Conservation (phyloP, 2,888 invertebrate genomes). For the Pachymerium ferrugineum region DNA sequence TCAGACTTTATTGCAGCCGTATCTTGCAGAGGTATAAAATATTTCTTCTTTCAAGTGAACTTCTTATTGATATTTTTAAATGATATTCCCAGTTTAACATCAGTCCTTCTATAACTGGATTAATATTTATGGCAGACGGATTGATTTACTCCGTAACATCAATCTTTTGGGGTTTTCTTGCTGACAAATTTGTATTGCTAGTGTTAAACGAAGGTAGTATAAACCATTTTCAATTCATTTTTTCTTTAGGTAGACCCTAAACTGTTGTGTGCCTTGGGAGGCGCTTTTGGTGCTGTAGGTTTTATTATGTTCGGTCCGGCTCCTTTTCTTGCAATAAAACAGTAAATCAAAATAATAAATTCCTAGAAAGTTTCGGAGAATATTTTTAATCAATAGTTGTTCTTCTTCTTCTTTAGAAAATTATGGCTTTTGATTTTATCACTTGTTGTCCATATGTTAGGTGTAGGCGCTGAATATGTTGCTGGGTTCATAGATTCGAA, state of each 20-base stretch:
- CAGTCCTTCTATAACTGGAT: conserved; percentile 63
- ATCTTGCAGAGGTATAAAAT: too few relatives aligned
- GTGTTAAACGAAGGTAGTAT: not conserved
- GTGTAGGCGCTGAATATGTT: conserved; percentile 75
- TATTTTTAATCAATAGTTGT: not conserved
- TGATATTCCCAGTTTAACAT: conserved; percentile 10
- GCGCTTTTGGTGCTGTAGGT: conserved; percentile 60
- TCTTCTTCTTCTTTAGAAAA: not conserved
- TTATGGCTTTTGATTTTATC: not conserved
- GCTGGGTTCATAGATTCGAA: conserved; percentile 80
- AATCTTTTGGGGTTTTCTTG: conserved; percentile 72
- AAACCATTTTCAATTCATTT: not conserved
- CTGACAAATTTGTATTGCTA: conserved; percentile 60
- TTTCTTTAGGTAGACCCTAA: conserved; percentile 56
- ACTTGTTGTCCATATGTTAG: conserved; percentile 63
- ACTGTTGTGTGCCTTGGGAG: conserved; percentile 61
- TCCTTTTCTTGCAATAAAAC: conserved; percentile 57
- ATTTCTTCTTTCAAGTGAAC: too few relatives aligned
- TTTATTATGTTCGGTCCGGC: conserved; percentile 74
- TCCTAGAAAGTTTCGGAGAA: too few relatives aligned
- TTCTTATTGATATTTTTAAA: too few relatives aligned
- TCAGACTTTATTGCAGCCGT: conserved; percentile 80
- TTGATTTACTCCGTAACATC: conserved; percentile 72
- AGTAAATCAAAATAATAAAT: not conserved
- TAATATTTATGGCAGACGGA: conserved; percentile 79